phyloP scores from a whole-genome alignment of 2,797 vertebrate species.

The Setipinna tenuifilis region DNA sequence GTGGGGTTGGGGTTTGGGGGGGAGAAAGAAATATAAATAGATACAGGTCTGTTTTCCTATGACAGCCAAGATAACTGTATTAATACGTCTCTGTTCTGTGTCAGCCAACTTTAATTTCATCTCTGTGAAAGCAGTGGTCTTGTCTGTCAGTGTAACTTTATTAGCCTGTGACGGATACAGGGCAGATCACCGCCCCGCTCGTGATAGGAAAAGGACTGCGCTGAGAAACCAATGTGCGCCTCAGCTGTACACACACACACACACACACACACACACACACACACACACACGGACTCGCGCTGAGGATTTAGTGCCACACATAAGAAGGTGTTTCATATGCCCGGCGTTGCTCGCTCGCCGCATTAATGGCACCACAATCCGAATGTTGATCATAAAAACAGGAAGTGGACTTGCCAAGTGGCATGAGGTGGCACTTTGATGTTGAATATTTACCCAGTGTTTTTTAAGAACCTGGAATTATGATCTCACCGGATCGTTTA shows the following conservation, averaged over 20 bases:
- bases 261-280: neutral
- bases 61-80: constrained; percentile 84
- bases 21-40: constrained; percentile 66
- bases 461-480: constrained; percentile 33
- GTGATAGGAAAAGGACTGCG: constrained; percentile 23
- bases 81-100: constrained; percentile 91
- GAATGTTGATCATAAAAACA: constrained; percentile 43
- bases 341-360: neutral
- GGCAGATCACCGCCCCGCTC: constrained; percentile 65
- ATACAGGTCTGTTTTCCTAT: constrained; percentile 82
- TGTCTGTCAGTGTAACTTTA: constrained; percentile 95
- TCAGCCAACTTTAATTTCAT: constrained; percentile 94
- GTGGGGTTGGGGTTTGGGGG: neutral
- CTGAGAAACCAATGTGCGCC: neutral
- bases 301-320: constrained; percentile 8
- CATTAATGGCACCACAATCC: constrained; percentile 40
- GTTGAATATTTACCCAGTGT: constrained; percentile 40
- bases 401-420: constrained; percentile 33
- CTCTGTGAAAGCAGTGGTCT: constrained; percentile 91
- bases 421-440: constrained; percentile 34
- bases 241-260: constrained; percentile 19
- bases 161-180: constrained; percentile 89
- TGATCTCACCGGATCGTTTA: neutral
- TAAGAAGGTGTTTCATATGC: constrained; percentile 41
- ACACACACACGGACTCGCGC: neutral